Evolutionary conservation across 2,888 invertebrate species (phyloP), one percentile per base, ranked within the genome.

Genomic region (Drosophila putrida): DNA sequence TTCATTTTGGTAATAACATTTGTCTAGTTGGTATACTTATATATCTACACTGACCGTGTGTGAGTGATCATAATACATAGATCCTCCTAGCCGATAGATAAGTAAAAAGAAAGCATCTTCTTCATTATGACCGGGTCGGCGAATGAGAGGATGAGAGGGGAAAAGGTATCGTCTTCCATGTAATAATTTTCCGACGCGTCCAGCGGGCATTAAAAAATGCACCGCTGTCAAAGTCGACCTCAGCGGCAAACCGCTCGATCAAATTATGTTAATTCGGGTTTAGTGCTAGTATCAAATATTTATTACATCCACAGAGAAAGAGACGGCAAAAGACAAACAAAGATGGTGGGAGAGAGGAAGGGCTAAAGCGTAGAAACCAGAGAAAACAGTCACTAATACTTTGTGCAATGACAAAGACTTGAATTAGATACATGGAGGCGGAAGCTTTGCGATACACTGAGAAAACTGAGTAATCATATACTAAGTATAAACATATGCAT

Each of bases 181-280:
- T 89, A 88, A 88, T 86, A 85, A 85, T 87, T 89, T 82, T 66
- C 72, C 76, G 28, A 71, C 51, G 65, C 57, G 69, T 65, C 72
- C 74, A 75, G 65, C 70, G 73, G 71, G 60, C 62, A 79, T 83
- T 86, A 8, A 35, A 83, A 87, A 83, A 81, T 77, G 72, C 73
- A 60, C 59, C 70, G 75, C 78, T 88, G 89, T 86, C 88, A 78
- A 74, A 82, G 85, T 74, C 65, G 75, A 55, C 65, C 75, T 51
- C 66, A 71, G 73, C 67, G 61, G 75, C 72, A 60, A 76, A 78
- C 73, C 85, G 85, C 78, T 89, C 87, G 79, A 89, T 89, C 90
- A 90, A 90, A 86, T 90, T 90, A 89, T 89, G 90, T 89, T 81
- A 90, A 89, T 89, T 83, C 68, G 75, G 82, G 78, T 71, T 89